Percentiles rank a stretch among this genome's conserved stretches.
phyloP scores from a whole-genome alignment of 2,888 invertebrate genomes.

The Drosophila phalerata region DNA sequence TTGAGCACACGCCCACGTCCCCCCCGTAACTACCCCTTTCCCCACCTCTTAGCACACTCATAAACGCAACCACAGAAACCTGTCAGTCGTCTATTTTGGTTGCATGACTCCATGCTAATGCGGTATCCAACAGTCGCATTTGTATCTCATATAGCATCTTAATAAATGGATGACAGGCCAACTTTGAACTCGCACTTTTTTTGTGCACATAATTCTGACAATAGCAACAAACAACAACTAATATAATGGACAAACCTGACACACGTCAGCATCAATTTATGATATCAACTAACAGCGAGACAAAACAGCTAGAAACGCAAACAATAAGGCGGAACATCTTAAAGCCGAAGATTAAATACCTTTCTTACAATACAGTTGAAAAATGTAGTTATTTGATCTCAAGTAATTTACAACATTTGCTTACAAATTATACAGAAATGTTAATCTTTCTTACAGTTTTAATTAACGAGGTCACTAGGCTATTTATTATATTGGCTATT shows the following conservation, averaged over 20 bases:
- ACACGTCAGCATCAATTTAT: constrained; percentile 70
- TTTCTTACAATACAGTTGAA: not conserved
- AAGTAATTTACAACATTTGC: not conserved
- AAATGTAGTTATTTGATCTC: not conserved
- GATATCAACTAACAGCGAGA: constrained; percentile 59
- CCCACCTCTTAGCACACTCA: not conserved
- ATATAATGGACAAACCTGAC: constrained; percentile 33
- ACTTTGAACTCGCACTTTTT: constrained; percentile 56
- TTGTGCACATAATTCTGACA: constrained; percentile 7
- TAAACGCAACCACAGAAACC: constrained; percentile 32
- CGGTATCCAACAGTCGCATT: not conserved
- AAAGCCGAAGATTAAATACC: constrained; percentile 10
- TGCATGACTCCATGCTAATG: constrained; percentile 56
- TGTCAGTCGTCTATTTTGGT: constrained; percentile 55
- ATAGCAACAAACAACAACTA: constrained; percentile 20
- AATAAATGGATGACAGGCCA: constrained; percentile 52
- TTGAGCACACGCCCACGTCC: constrained; percentile 45
- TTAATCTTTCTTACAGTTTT: no score
- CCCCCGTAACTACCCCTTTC: not conserved
- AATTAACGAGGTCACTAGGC: no score
- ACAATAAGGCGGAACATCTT: constrained; percentile 2
- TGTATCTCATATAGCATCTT: constrained; percentile 26
- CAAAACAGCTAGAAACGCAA: constrained; percentile 1
- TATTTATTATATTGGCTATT: no score
- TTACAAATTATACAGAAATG: no score